These are phyloP conservation scores for Chironomus riparius DNA, from an alignment of 2,888 invertebrate species.

Conservation along the genomic window DNA sequence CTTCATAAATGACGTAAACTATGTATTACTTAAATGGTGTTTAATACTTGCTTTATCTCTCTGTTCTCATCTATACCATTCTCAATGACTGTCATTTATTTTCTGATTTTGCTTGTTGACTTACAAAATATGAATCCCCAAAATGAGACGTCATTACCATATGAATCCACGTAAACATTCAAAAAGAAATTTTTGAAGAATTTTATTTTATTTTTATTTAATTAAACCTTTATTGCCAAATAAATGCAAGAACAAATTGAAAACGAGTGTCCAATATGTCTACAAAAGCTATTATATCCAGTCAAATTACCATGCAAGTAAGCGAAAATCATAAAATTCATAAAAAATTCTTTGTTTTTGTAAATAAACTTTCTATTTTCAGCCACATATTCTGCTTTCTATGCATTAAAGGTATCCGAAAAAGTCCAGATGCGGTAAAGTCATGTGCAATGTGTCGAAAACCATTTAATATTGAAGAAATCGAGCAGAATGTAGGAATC, in stretches of 20 bases:
- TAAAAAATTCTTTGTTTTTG: background rate
- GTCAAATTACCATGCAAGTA: constrained; percentile 13
- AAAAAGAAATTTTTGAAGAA: too few species aligned
- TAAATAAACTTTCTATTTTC: background rate
- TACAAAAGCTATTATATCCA: constrained; percentile 5
- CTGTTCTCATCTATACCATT: too few species aligned
- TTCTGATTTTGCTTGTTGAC: too few species aligned
- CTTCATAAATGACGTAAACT: too few species aligned
- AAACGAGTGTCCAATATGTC: constrained; percentile 11
- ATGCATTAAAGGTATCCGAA: constrained; percentile 2
- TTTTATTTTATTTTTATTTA: background rate
- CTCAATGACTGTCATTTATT: too few species aligned
- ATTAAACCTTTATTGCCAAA: background rate
- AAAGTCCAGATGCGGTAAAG: background rate
- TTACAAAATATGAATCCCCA: too few species aligned
- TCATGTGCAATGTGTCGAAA: constrained; percentile 12
- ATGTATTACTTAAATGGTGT: too few species aligned
- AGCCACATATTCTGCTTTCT: constrained; percentile 13
- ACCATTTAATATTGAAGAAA: background rate
- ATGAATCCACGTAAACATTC: too few species aligned
- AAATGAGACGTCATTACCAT: too few species aligned
- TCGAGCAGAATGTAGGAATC: background rate
- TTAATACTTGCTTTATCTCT: too few species aligned
- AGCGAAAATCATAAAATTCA: background rate
- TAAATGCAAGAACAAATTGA: background rate